Conservation (phyloP, 2,113 vertebrate species). For the Cephalopholis sonnerati region DNA sequence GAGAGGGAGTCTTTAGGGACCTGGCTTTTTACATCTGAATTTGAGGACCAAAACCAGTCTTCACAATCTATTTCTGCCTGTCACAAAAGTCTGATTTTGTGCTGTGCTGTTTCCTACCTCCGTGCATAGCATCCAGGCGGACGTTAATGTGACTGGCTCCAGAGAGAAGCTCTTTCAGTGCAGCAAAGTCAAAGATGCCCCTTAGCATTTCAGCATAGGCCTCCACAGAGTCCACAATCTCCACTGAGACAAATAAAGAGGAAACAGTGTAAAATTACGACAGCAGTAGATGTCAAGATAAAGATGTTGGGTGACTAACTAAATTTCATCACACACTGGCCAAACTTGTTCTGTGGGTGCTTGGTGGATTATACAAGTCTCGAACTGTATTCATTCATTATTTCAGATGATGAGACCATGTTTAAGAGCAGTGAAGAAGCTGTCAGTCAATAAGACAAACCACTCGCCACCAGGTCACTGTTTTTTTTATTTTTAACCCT, state of each 20-base stretch:
- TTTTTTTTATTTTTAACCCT: not conserved
- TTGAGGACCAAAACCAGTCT: not conserved
- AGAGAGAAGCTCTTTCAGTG: slow-evolving; percentile 94
- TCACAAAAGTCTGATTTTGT: not conserved
- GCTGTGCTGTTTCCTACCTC: slow-evolving; percentile 85
- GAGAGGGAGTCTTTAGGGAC: not conserved
- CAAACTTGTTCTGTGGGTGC: not conserved
- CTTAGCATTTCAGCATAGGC: slow-evolving; percentile 95
- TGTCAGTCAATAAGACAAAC: not conserved
- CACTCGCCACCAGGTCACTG: not conserved
- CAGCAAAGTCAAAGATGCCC: slow-evolving; percentile 95
- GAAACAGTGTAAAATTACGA: not conserved
- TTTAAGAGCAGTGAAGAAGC: not conserved
- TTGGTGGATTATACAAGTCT: not conserved
- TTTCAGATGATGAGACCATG: not conserved
- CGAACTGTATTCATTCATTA: not conserved
- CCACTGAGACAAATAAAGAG: slow-evolving; percentile 85
- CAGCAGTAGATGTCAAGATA: not conserved
- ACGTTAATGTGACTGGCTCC: slow-evolving; percentile 92
- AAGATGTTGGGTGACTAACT: not conserved
- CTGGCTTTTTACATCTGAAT: not conserved
- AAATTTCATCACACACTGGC: not conserved
- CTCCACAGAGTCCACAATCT: slow-evolving; percentile 97
- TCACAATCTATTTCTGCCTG: not conserved
- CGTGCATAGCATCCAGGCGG: slow-evolving; percentile 97